Evolutionary conservation across 2,113 vertebrate species (phyloP), one percentile per base, ranked within the genome.

Genomic region (Sceloporus tristichus): DNA sequence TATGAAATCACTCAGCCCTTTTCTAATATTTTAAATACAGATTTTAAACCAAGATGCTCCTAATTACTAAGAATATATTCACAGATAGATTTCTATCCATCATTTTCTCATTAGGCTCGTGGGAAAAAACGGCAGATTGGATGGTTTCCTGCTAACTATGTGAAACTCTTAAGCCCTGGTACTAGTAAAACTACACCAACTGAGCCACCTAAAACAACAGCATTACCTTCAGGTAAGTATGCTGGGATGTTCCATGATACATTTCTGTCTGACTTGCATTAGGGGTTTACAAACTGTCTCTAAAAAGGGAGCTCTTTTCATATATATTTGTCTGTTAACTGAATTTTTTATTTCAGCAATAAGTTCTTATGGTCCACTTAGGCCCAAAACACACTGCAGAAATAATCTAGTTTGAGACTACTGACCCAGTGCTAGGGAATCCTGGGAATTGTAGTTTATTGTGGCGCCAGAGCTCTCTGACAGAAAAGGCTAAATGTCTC

Each of bases 91-190:
- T 9, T 71, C 68, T 71, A 29, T 66, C 65, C 68, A 71, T 42
- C 95, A 11, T 76, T 92, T 93, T 91, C 82, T 93, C 71, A 86
- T 27, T 92, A 99, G 99, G 99, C 99, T 21, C 97, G 99, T 65
- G 99, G 99, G 34, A 99, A 98, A 94, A 99, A 99, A 93, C 97
- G 99, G 23, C 99, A 99, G 95, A 99, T 99, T 71, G 99, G 99
- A 59, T 99, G 99, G 99, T 99, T 99, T 94, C 99, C 99, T 6
- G 99, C 99, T 86, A 99, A 99, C 93, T 99, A 99, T 25, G 99
- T 99, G 34, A 99, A 99, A 93, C 97, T 99, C 85, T 95, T 99
- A 92, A 99, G 99, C 92, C 99, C 99, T 34, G 98, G 98, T 92
- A 99, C 98, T 86, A 99, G 97, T 97, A 99, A 99, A 95, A 98